Base-by-base conservation (phyloP, 2,888 invertebrate species). In the Netelia virgata region DNA sequence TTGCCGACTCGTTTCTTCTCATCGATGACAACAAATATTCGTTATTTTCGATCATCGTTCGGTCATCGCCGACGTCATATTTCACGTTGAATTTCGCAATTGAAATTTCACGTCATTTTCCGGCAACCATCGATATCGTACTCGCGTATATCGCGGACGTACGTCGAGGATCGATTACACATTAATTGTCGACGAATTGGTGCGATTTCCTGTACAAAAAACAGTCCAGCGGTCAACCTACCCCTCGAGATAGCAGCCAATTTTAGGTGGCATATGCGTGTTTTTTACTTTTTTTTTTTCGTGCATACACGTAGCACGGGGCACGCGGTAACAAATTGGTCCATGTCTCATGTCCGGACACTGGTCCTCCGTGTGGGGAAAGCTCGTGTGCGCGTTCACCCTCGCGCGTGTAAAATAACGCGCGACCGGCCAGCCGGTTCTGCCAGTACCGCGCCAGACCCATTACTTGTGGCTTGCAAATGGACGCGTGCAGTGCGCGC, bases 391-490 rank as follows among this genome's bases (percentile, higher is more conserved):
- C 41, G 53, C 66, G 47, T 43, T 16, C 41, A 75, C 55, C 57
- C 64, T 78, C 72, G 63, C 80, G 82, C 68, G 82, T 85, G 87
- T 90, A 85, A 90, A 90, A 90, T 89, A 89, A 86, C 84, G 86
- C 66, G 66, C 64, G 72, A 70, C 64, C 59, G 63, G 68, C 68
- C 55, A 64, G 47, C 68, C 61, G 41, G 76, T 63, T 83, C 66
- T 83, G 75, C 84, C 87, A 79, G 88, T 87, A 86, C 83, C 82
- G 84, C 86, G 85, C 85, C 69, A 88, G 84, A 87, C 86, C 89
- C 91, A 91, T 91, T 91, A 91, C 88, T 91, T 86, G 89, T 75
- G 88, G 88, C 88, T 88, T 88, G 90, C 90, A 89, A 91, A 90
- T 88, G 88, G 90, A 83, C 87, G 85, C 89, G 88, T 88, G 89